A percentile compares a stretch with the other conserved stretches of the same genome.
phyloP scores from a whole-genome alignment of 1,140 invertebrate species.

The Dendroctonus ponderosae region DNA sequence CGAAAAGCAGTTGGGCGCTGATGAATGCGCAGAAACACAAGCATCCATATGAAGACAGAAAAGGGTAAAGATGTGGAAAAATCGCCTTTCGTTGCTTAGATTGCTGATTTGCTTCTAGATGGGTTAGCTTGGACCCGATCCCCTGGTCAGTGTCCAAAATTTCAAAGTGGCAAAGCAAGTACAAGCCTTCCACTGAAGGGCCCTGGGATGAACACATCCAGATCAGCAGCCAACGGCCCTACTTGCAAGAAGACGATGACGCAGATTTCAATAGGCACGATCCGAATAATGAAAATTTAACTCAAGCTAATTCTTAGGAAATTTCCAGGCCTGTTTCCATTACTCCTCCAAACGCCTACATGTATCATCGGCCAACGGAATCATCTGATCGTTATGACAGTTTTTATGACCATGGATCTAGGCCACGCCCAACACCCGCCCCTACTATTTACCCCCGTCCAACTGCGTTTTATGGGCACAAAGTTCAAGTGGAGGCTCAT shows the following conservation, averaged over 20 bases:
- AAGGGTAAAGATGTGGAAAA: conserved; percentile 45
- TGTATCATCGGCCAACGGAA: conserved; percentile 21
- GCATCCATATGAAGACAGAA: conserved; percentile 65
- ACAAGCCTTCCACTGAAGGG: conserved; percentile 35
- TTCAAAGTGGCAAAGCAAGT: conserved; percentile 68
- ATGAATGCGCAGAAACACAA: conserved; percentile 56
- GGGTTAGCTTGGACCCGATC: conserved; percentile 73
- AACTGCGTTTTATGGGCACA: conserved; percentile 37
- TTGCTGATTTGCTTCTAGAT: conserved; percentile 53
- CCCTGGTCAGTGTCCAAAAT: conserved; percentile 78
- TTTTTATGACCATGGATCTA: conserved; percentile 21
- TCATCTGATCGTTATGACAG: conserved; percentile 29
- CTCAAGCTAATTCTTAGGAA: conserved; percentile 1
- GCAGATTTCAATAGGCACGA: conserved; percentile 13
- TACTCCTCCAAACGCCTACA: conserved; percentile 26
- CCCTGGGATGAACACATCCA: conserved; percentile 34
- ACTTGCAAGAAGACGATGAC: conserved; percentile 18
- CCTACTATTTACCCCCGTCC: conserved; percentile 27
- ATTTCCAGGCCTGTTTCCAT: conserved; percentile 27
- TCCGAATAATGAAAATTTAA: not conserved
- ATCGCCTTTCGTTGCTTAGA: not conserved
- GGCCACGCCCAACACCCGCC: conserved; percentile 22
- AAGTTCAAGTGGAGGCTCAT: conserved; percentile 33
- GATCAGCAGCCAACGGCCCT: conserved; percentile 9
- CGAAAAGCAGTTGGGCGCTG: conserved; percentile 53